A percentile compares a stretch with the other conserved stretches of the same genome.
phyloP scores from a whole-genome alignment of 2,797 vertebrate species.

The Phyllotis vaccarum region DNA sequence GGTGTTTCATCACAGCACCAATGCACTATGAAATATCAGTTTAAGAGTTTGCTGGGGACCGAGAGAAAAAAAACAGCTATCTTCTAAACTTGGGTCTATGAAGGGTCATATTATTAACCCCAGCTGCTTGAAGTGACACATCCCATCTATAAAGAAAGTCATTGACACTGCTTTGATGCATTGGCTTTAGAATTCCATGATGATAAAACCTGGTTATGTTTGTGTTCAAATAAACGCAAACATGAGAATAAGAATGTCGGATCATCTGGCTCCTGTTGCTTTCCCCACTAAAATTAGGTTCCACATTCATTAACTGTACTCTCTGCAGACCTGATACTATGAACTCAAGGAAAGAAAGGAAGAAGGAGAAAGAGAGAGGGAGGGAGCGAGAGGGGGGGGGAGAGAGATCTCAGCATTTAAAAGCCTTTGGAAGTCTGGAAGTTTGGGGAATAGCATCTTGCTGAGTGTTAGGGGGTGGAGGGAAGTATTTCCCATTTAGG shows the following conservation, averaged over 20 bases:
- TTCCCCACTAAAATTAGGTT: not conserved
- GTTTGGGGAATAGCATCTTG: not conserved
- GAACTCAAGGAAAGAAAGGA: not conserved
- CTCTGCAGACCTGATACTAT: not conserved
- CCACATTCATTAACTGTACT: not conserved
- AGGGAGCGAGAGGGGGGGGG: too few relatives aligned
- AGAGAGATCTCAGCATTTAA: not conserved
- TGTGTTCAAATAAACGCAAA: slow-evolving; percentile 22
- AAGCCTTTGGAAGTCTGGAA: not conserved
- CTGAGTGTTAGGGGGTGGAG: not conserved
- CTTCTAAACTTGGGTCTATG: not conserved
- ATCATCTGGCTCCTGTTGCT: not conserved
- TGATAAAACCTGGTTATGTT: slow-evolving; percentile 11
- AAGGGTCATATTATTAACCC: not conserved
- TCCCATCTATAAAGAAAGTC: not conserved
- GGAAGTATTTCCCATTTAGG: not conserved
- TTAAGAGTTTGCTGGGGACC: not conserved
- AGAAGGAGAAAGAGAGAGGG: too few relatives aligned
- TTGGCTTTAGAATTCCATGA: slow-evolving; percentile 20
- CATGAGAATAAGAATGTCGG: not conserved
- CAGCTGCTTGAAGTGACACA: not conserved
- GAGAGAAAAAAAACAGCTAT: not conserved
- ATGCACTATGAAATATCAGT: not conserved
- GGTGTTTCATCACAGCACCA: not conserved
- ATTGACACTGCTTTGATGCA: not conserved